A percentile compares a stretch with the other conserved stretches of the same genome.
phyloP scores from a whole-genome alignment of 2,797 vertebrate genomes.

The Ficedula albicollis region DNA sequence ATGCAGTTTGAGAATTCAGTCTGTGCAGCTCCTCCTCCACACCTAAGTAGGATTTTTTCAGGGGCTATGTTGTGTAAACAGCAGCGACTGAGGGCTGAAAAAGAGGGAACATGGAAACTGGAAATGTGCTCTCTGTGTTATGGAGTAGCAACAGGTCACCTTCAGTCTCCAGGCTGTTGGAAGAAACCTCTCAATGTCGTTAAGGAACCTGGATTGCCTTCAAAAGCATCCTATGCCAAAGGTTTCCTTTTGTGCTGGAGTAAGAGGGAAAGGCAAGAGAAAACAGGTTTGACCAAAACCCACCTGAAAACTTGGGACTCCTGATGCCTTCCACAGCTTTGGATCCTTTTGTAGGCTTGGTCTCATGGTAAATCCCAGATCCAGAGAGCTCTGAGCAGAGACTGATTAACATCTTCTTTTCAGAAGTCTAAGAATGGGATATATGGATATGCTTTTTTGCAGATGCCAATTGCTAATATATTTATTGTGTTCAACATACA shows the following conservation, averaged over 20 bases:
- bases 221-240: background rate
- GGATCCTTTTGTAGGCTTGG: slow-evolving; percentile 2
- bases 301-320: background rate
- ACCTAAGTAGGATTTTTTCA: background rate
- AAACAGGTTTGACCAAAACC: background rate
- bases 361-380: slow-evolving; percentile 12
- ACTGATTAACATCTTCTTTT: slow-evolving; percentile 52
- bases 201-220: background rate
- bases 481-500: slow-evolving; percentile 28
- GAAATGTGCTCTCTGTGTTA: background rate
- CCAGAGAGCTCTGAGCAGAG: background rate
- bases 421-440: background rate
- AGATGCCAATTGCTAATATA: slow-evolving; percentile 47
- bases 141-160: background rate
- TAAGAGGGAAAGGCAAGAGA: background rate
- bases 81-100: background rate
- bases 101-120: background rate
- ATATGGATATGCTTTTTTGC: slow-evolving; percentile 33
- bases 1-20: background rate
- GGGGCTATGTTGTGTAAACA: background rate
- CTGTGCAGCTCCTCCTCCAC: background rate
- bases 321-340: background rate
- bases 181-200: background rate
- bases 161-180: background rate
- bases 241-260: background rate